Conservation (phyloP, 2,797 vertebrate genomes). For the Bucorvus abyssinicus region DNA sequence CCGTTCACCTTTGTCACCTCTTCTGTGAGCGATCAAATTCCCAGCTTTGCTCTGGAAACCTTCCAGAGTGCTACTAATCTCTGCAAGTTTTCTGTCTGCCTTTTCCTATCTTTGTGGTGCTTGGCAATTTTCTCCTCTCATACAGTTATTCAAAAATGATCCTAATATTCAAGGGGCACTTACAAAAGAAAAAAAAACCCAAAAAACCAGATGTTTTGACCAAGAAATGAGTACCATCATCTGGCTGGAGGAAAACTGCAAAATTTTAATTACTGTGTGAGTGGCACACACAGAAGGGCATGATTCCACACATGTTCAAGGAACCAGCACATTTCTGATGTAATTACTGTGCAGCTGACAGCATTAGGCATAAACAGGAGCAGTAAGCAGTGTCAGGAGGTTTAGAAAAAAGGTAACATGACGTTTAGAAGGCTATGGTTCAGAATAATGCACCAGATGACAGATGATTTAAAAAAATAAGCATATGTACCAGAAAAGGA, state of each 20-base stretch:
- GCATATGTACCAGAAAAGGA: background rate
- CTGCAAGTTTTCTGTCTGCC: constrained; percentile 17
- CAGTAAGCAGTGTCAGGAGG: background rate
- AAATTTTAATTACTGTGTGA: background rate
- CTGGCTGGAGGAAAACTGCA: background rate
- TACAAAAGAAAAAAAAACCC: background rate
- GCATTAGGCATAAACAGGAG: background rate
- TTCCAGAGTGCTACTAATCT: constrained; percentile 49
- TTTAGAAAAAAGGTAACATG: background rate
- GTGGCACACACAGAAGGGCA: background rate
- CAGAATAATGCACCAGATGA: background rate
- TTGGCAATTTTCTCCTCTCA: constrained; percentile 34
- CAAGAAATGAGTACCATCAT: background rate
- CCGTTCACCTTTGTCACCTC: background rate
- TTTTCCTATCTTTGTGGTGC: constrained; percentile 49
- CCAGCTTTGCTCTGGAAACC: constrained; percentile 42
- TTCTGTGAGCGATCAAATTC: background rate
- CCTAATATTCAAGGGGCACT: background rate
- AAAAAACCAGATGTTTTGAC: background rate
- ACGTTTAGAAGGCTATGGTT: background rate
- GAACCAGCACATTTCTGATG: background rate
- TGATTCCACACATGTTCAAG: background rate
- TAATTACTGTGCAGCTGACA: background rate
- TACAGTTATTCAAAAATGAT: background rate
- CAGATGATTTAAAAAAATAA: background rate